A percentile compares a stretch with the other conserved stretches of the same genome.
phyloP scores from a whole-genome alignment of 1,140 invertebrate genomes.

The Leptopilina clavipes region DNA sequence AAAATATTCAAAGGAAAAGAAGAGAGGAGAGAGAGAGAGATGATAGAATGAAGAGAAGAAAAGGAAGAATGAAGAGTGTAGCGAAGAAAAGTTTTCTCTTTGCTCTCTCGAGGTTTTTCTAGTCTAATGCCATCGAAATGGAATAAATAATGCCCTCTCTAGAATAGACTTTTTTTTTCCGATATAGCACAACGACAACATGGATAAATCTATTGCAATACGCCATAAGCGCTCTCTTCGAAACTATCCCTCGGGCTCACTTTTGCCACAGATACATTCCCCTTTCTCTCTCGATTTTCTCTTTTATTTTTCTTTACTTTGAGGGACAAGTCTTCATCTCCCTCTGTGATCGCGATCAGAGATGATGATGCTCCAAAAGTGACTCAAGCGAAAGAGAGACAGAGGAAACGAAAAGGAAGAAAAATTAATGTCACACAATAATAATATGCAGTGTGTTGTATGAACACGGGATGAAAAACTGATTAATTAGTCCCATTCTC shows the following conservation, averaged over 20 bases:
- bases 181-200: constrained; percentile 40
- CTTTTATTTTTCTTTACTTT: constrained; percentile 4
- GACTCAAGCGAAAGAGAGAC: constrained; percentile 26
- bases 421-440: no score
- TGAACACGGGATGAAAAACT: constrained; percentile 4
- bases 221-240: constrained; percentile 63
- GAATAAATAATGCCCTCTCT: constrained; percentile 63
- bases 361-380: constrained; percentile 9
- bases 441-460: no score
- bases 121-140: constrained; percentile 57
- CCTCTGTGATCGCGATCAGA: background rate
- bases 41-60: background rate
- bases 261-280: constrained; percentile 44
- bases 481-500: background rate
- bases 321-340: constrained; percentile 27
- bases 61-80: constrained; percentile 11
- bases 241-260: constrained; percentile 46
- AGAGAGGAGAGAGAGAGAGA: background rate
- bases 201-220: constrained; percentile 71
- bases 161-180: constrained; percentile 36
- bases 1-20: constrained; percentile 27
- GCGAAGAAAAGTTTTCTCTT: constrained; percentile 23
- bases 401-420: background rate
- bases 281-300: constrained; percentile 40
- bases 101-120: constrained; percentile 40